Conservation (phyloP, 2,113 vertebrate species). For the Thamnophis sirtalis region DNA sequence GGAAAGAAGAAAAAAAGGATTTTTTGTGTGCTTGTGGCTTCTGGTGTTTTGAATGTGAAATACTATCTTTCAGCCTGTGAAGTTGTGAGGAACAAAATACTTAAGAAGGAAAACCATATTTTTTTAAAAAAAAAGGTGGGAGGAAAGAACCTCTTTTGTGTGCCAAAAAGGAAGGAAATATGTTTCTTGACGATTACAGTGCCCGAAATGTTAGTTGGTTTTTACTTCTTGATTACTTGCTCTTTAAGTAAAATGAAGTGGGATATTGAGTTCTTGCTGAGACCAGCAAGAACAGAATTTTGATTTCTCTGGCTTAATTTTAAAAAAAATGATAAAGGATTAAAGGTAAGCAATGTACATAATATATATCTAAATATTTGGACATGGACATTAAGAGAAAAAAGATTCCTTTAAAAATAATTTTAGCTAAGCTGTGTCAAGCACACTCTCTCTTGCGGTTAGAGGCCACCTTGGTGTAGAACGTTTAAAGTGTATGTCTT, state of each 20-base stretch:
- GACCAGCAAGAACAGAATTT: constrained; percentile 72
- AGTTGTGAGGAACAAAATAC: constrained; percentile 61
- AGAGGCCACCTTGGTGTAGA: constrained; percentile 80
- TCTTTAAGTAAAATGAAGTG: constrained; percentile 82
- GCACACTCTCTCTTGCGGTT: constrained; percentile 79
- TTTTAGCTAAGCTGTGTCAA: constrained; percentile 82
- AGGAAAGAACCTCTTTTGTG: constrained; percentile 69
- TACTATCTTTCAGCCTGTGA: constrained; percentile 69
- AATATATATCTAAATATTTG: constrained; percentile 69
- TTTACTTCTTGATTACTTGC: constrained; percentile 77
- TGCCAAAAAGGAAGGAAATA: constrained; percentile 72
- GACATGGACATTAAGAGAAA: constrained; percentile 61
- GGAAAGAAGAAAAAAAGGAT: constrained; percentile 59
- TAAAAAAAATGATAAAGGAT: constrained; percentile 75
- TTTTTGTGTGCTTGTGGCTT: constrained; percentile 61
- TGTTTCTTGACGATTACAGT: constrained; percentile 71
- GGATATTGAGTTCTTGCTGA: constrained; percentile 74
- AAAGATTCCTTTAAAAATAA: constrained; percentile 75
- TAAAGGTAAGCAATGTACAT: constrained; percentile 79
- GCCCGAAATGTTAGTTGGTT: constrained; percentile 75
- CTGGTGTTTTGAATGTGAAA: constrained; percentile 72
- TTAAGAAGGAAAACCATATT: constrained; percentile 47
- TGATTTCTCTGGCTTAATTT: constrained; percentile 78
- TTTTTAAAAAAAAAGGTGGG: constrained; percentile 45
- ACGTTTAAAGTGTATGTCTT: constrained; percentile 82